Conservation (phyloP, 2,888 invertebrate species). For the Podotricha telesiphe region DNA sequence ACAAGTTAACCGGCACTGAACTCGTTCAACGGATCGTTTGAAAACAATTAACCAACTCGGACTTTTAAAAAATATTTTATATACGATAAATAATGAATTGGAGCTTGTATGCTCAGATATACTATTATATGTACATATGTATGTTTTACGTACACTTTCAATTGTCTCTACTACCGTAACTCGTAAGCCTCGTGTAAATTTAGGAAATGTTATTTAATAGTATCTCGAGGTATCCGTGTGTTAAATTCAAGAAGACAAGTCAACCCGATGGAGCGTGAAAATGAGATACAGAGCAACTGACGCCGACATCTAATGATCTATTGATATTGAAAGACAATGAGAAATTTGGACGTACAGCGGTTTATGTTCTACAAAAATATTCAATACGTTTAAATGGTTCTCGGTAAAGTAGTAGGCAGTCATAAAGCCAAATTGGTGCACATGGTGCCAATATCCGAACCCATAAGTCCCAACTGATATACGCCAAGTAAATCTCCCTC, state of each 20-base stretch:
- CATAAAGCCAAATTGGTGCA: constrained; percentile 28
- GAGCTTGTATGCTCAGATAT: not conserved
- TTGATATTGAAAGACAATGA: not conserved
- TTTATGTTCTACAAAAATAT: not conserved
- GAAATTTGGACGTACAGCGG: not conserved
- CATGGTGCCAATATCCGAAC: constrained; percentile 26
- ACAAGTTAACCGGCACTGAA: constrained; percentile 22
- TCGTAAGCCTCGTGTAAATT: not conserved
- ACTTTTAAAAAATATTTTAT: constrained; percentile 6
- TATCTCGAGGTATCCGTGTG: not conserved
- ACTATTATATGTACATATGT: not conserved
- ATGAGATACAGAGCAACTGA: constrained; percentile 1
- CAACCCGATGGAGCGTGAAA: constrained; percentile 10
- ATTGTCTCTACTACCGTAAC: not conserved
- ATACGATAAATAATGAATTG: not conserved
- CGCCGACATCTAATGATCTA: not conserved
- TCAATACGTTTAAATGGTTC: constrained; percentile 12
- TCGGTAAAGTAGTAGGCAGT: constrained; percentile 15
- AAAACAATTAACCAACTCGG: constrained; percentile 16
- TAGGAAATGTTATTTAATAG: not conserved
- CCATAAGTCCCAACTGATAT: constrained; percentile 20
- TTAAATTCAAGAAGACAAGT: constrained; percentile 16
- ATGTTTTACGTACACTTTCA: not conserved
- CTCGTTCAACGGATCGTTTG: constrained; percentile 4
- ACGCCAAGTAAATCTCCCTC: constrained; percentile 18